Conservation (phyloP, 2,113 vertebrate genomes). For the Vulpes lagopus region DNA sequence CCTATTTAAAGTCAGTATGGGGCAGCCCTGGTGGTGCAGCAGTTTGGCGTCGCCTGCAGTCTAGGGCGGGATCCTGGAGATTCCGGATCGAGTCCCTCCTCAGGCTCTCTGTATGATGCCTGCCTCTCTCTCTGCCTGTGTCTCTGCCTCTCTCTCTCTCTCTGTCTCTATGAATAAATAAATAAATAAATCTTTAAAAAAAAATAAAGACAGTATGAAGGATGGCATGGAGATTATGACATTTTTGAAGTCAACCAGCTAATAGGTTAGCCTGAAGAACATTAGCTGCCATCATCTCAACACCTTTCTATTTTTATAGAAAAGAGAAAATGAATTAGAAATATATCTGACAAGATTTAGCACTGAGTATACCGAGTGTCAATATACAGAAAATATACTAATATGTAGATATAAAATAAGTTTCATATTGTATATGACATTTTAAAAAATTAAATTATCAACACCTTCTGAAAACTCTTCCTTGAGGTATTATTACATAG, state of each 20-base stretch:
- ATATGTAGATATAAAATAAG: not conserved
- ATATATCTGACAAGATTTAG: not conserved
- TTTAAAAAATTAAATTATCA: conserved; percentile 25
- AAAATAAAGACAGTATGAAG: not conserved
- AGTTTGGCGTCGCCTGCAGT: rapidly evolving
- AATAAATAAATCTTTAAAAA: too few species aligned
- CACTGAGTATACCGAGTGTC: not conserved
- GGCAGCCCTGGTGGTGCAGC: too few species aligned
- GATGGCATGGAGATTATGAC: not conserved
- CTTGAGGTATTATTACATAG: not conserved
- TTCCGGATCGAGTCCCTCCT: too few species aligned
- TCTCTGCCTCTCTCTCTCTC: too few species aligned
- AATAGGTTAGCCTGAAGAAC: not conserved
- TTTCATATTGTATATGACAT: not conserved
- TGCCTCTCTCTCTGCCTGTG: too few species aligned
- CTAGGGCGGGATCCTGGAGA: too few species aligned
- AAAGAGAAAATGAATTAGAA: not conserved
- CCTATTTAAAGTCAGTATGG: not conserved
- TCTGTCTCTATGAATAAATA: too few species aligned
- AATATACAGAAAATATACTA: not conserved
- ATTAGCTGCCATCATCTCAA: not conserved
- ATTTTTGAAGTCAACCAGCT: not conserved
- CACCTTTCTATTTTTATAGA: not conserved
- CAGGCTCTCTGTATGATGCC: too few species aligned
- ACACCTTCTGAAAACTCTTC: not conserved